A percentile compares a stretch with the other conserved stretches of the same genome.
Evolutionary conservation across 2,888 invertebrate species (phyloP).

Genomic region (Lithosia quadra): DNA sequence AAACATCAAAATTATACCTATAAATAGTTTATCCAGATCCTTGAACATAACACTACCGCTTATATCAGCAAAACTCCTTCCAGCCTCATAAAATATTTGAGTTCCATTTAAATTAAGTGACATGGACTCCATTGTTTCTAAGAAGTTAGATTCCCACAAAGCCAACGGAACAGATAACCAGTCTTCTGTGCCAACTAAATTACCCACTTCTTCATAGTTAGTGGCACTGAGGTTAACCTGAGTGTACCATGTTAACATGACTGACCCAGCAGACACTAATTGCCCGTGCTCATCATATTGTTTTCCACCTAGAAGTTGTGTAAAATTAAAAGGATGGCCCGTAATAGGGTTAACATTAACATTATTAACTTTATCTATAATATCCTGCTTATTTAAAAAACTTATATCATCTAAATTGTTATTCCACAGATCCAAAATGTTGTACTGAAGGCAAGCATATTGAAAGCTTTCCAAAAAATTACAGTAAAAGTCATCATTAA

Average conservation of each 20-base stretch:
- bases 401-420: slow-evolving; percentile 85
- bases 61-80: slow-evolving; percentile 92
- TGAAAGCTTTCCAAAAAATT: slow-evolving; percentile 88
- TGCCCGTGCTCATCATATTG: slow-evolving; percentile 86
- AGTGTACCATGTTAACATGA: slow-evolving; percentile 89
- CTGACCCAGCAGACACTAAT: slow-evolving; percentile 88
- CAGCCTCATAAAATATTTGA: slow-evolving; percentile 86
- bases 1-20: slow-evolving; percentile 91
- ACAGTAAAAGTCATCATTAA: slow-evolving; percentile 88
- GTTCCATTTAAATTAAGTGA: slow-evolving; percentile 68
- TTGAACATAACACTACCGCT: slow-evolving; percentile 90
- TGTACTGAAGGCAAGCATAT: slow-evolving; percentile 88
- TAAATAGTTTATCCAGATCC: slow-evolving; percentile 89
- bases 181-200: slow-evolving; percentile 91
- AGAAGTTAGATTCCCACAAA: slow-evolving; percentile 88
- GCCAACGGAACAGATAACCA: slow-evolving; percentile 89
- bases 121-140: slow-evolving; percentile 75
- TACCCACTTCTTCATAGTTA: slow-evolving; percentile 89
- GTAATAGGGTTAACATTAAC: slow-evolving; percentile 88
- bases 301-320: slow-evolving; percentile 88
- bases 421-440: slow-evolving; percentile 91
- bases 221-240: slow-evolving; percentile 90
- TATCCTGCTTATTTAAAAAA: slow-evolving; percentile 87
- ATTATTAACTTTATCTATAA: slow-evolving; percentile 87
- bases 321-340: slow-evolving; percentile 89